These are phyloP conservation scores for Pipistrellus nathusii DNA, from an alignment of 2,797 vertebrate genomes.

Conservation along the genomic window DNA sequence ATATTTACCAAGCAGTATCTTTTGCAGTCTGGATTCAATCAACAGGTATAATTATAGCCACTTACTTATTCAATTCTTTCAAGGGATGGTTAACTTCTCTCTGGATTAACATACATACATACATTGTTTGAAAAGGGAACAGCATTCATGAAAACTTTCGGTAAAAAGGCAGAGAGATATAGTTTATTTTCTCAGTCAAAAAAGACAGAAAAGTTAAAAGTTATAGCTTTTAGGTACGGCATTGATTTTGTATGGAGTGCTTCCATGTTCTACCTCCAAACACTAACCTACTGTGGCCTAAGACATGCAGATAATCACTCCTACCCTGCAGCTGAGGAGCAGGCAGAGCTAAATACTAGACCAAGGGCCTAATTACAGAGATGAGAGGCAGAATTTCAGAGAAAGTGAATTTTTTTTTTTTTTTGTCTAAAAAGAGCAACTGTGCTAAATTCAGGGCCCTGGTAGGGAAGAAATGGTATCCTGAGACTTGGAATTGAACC, in stretches of 20 bases:
- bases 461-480: background rate
- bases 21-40: background rate
- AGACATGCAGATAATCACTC: background rate
- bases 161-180: background rate
- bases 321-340: background rate
- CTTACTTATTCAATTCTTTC: background rate
- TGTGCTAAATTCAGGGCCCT: background rate
- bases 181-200: background rate
- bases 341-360: background rate
- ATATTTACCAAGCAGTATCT: background rate
- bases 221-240: background rate
- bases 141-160: background rate
- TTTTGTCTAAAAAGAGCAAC: background rate
- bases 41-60: conserved; percentile 1
- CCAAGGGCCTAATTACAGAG: background rate
- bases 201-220: background rate
- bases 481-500: background rate
- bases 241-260: background rate
- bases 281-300: background rate
- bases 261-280: background rate
- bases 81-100: background rate
- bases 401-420: background rate
- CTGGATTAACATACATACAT: background rate
- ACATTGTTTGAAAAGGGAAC: background rate
- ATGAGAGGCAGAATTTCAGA: background rate